A percentile compares a stretch with the other conserved stretches of the same genome.
Evolutionary conservation across 2,888 invertebrate species (phyloP).

Genomic region (Archips crataeganus): DNA sequence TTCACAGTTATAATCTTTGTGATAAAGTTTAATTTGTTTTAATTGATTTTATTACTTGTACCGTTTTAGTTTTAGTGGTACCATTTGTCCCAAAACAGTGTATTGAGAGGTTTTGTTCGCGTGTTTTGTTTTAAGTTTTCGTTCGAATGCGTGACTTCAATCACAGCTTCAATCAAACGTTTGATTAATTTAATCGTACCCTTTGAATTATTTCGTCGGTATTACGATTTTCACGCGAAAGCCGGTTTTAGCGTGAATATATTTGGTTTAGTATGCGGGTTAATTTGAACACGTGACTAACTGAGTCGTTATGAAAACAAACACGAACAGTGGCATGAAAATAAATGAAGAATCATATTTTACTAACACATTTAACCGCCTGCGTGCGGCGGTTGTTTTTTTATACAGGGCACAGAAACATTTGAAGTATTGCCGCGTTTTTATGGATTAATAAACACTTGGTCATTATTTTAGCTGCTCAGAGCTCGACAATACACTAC

Average conservation of each 20-base stretch:
- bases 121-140: conserved; percentile 57
- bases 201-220: conserved; percentile 32
- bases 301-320: conserved; percentile 54
- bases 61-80: background rate
- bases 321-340: conserved; percentile 74
- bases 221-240: conserved; percentile 18
- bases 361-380: background rate
- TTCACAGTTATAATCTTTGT: background rate
- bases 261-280: conserved; percentile 31
- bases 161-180: conserved; percentile 55
- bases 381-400: background rate
- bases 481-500: background rate
- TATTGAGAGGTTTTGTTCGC: conserved; percentile 58
- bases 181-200: conserved; percentile 61
- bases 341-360: conserved; percentile 46
- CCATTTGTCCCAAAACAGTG: conserved; percentile 68
- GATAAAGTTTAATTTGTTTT: conserved; percentile 3
- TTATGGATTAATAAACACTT: background rate
- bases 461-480: background rate
- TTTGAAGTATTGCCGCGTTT: background rate
- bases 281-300: conserved; percentile 38
- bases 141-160: conserved; percentile 54
- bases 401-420: background rate
- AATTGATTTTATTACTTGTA: background rate
- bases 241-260: conserved; percentile 23